These are phyloP conservation scores for Chamaea fasciata DNA, from an alignment of 2,113 vertebrate genomes.

Conservation along the genomic window DNA sequence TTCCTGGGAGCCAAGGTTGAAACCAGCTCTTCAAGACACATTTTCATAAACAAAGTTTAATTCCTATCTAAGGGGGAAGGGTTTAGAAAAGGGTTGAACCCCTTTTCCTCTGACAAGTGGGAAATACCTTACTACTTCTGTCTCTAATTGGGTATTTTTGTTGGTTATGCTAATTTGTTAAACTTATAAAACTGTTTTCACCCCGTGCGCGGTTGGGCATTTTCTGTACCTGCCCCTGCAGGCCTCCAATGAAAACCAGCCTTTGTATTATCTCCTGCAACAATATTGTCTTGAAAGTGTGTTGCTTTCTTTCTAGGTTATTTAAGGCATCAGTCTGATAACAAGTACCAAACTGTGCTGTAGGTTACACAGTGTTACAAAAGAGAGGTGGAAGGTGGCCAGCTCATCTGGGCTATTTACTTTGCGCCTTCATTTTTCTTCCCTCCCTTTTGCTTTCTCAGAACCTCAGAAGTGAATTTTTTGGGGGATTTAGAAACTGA, in stretches of 20 bases:
- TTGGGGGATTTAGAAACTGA: not conserved
- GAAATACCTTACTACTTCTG: not conserved
- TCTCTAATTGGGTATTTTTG: not conserved
- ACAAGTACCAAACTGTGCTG: not conserved
- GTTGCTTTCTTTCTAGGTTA: not conserved
- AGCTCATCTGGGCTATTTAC: not conserved
- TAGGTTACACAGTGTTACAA: not conserved
- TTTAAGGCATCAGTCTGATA: not conserved
- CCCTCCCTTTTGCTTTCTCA: not conserved
- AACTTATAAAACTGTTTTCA: not conserved
- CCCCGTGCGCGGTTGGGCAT: fast-evolving
- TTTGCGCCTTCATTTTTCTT: not conserved
- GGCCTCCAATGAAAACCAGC: not conserved
- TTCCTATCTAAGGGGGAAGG: not conserved
- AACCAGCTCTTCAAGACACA: not conserved
- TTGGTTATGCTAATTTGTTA: not conserved
- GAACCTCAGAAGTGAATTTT: not conserved
- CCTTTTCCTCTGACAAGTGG: not conserved
- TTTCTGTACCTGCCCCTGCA: not conserved
- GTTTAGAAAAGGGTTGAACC: not conserved
- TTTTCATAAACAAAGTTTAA: not conserved
- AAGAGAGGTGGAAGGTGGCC: not conserved
- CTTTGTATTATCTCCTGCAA: not conserved
- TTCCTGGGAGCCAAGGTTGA: not conserved
- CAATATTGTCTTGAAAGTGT: not conserved